Base-by-base conservation (phyloP, 2,797 vertebrate species). In the Alectoris magna region DNA sequence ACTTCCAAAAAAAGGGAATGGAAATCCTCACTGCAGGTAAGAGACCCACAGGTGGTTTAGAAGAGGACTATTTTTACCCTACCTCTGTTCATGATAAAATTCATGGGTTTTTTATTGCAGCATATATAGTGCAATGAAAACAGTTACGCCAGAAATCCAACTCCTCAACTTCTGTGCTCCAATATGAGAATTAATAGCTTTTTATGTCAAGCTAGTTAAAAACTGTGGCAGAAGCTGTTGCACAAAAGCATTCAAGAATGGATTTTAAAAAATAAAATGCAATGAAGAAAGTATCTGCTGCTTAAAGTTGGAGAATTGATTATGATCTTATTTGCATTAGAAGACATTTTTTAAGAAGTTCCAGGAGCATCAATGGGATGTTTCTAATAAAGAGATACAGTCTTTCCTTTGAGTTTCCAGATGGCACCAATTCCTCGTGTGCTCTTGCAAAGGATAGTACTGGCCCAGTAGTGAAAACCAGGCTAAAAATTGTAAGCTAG, bases 41-140 rank as follows among this genome's bases (percentile, higher is more conserved):
- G 29, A 79, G 43, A 36, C 6, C 11, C 0, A 0, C 15, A 58
- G 17, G 1, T n/a, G 48, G 8, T 26, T 88, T 44, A 66, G 77
- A 75, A 86, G 21, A 71, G 34, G 31, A 68, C 71, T 4, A 13
- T 38, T 46, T 84, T 66, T 55, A 62, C 53, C 78, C 85, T 71
- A 39, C 14, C 8, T 1, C 11, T 55, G 10, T n/a, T 59, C 9
- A 10, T 13, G 5, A 22, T 31, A 83, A 58, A 79, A 39, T 71
- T 75, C 39, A 21, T n/a, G 24, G 31, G 66, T 19, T 27, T 84
- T 53, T 53, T 68, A 5, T 27, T 80, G 60, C 22, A 36, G 9
- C 6, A 23, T n/a, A 73, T 29, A 69, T 15, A 56, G 21, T 4
- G 5, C 23, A 62, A n/a, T 34, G 29, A 51, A 12, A 83, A 27